Evolutionary conservation across 2,888 invertebrate species (phyloP).

Genomic region (Macrophya annulata): DNA sequence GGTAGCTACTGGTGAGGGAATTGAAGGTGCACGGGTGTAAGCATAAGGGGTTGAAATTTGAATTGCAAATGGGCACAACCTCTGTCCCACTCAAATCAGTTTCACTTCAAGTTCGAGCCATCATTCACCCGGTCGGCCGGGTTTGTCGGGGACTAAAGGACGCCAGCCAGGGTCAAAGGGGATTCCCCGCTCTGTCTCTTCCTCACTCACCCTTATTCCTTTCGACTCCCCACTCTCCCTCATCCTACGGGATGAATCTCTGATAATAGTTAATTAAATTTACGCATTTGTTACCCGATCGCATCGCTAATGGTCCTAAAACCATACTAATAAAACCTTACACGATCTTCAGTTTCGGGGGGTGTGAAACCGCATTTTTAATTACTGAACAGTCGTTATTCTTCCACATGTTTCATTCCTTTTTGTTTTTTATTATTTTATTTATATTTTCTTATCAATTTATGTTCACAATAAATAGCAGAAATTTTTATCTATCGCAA

Average conservation of each 20-base stretch:
- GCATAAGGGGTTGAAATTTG: constrained; percentile 74
- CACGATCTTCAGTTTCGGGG: neutral
- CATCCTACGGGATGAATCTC: constrained; percentile 61
- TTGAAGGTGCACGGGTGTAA: constrained; percentile 60
- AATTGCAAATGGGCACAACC: constrained; percentile 72
- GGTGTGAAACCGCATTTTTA: neutral
- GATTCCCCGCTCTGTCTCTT: constrained; percentile 30
- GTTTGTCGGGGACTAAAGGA: constrained; percentile 48
- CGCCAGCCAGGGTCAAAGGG: constrained; percentile 48
- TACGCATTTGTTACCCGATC: constrained; percentile 69
- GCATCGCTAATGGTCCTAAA: constrained; percentile 35
- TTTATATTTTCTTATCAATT: too few species aligned
- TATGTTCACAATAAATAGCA: too few species aligned
- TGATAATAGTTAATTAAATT: constrained; percentile 73
- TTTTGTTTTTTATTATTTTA: too few species aligned
- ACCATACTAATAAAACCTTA: neutral
- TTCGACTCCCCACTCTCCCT: neutral
- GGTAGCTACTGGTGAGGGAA: constrained; percentile 10
- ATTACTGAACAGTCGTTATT: neutral
- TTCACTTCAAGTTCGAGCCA: constrained; percentile 70
- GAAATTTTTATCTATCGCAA: neutral
- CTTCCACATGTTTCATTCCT: neutral
- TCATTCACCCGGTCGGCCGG: constrained; percentile 65
- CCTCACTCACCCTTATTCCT: constrained; percentile 34
- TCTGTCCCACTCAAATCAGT: constrained; percentile 69